These are phyloP conservation scores for Pyrocephalus nanus DNA, from an alignment of 2,797 vertebrate genomes.

Conservation along the genomic window DNA sequence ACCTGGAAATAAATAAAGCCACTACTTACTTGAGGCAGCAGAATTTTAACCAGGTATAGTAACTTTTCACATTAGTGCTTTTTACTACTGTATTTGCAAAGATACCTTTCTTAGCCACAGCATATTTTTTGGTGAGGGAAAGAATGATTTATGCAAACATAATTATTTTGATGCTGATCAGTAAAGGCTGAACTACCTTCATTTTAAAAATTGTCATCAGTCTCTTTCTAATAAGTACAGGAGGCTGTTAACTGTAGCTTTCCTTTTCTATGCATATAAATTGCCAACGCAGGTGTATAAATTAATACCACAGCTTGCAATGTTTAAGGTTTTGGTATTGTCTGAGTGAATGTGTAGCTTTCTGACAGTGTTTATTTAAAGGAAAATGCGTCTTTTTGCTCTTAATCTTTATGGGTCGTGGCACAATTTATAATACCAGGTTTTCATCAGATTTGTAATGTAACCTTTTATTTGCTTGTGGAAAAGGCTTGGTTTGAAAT, in stretches of 20 bases:
- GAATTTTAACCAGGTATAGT: slow-evolving; percentile 92
- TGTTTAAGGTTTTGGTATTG: background rate
- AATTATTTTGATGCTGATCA: background rate
- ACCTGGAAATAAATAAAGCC: slow-evolving; percentile 98
- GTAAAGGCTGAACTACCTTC: background rate
- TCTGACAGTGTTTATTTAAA: background rate
- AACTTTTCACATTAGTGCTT: background rate
- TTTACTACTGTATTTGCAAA: background rate
- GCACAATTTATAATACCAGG: background rate
- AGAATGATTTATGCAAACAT: background rate
- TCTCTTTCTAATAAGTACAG: background rate
- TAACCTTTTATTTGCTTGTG: background rate
- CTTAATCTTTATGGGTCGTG: background rate
- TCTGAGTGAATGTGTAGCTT: background rate
- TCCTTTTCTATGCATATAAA: background rate
- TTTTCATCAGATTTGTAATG: background rate
- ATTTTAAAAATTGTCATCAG: background rate
- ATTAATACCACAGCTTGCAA: background rate
- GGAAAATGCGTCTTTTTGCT: background rate
- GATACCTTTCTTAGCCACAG: background rate
- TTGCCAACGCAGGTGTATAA: background rate
- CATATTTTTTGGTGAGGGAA: background rate
- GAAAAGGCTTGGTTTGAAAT: background rate
- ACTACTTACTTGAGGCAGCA: slow-evolving; percentile 93
- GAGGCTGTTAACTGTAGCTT: background rate